These are phyloP conservation scores for Plusia festucae DNA, from an alignment of 2,888 invertebrate species.

Conservation along the genomic window DNA sequence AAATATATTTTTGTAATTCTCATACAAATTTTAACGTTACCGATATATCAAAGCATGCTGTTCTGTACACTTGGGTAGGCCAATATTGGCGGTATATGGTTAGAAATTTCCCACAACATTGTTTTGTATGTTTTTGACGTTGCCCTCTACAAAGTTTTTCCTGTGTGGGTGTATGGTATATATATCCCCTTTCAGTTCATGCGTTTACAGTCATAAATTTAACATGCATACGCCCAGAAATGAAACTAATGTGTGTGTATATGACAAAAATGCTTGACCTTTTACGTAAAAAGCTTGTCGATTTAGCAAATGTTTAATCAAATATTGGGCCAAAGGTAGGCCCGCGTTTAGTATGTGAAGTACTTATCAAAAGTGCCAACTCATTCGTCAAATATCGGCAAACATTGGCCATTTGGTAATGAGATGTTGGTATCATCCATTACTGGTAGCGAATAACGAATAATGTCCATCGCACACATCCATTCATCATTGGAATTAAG, in stretches of 20 bases:
- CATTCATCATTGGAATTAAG: constrained; percentile 4
- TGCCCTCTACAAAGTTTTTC: not conserved
- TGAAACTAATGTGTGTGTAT: not conserved
- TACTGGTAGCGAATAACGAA: not conserved
- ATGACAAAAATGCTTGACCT: not conserved
- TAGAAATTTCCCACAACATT: not conserved
- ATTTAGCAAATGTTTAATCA: not conserved
- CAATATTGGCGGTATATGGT: not conserved
- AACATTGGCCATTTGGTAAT: not conserved
- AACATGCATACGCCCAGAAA: not conserved
- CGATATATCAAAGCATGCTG: not conserved
- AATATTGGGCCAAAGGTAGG: not conserved
- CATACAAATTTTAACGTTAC: not conserved
- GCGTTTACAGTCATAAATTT: constrained; percentile 6
- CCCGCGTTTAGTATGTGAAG: not conserved
- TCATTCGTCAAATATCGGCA: not conserved
- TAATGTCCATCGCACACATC: constrained; percentile 7
- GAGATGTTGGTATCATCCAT: not conserved
- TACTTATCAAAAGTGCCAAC: not conserved
- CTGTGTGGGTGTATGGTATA: not conserved
- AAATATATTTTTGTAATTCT: too few species aligned
- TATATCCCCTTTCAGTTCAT: not conserved
- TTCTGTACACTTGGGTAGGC: not conserved
- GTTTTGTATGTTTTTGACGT: not conserved
- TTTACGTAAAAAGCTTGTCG: not conserved